phyloP scores from a whole-genome alignment of 2,888 invertebrate species.

The Agonopterix alstromeriana region DNA sequence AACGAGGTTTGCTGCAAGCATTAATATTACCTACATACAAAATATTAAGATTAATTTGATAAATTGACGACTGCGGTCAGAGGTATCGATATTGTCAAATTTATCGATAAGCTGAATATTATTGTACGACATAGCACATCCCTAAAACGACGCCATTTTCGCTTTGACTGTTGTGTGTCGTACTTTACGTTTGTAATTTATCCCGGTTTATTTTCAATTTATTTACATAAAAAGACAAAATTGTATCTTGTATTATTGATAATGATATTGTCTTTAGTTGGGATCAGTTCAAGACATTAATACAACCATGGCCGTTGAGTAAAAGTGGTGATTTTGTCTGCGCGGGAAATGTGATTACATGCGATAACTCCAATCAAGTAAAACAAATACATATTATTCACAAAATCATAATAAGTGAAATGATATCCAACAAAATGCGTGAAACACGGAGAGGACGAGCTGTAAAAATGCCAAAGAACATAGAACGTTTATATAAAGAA shows the following conservation, averaged over 20 bases:
- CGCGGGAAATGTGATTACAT: constrained; percentile 72
- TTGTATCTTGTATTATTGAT: constrained; percentile 1
- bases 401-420: constrained; percentile 16
- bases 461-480: constrained; percentile 48
- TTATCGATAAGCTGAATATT: too few species aligned
- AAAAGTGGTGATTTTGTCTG: constrained; percentile 35
- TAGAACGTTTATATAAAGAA: constrained; percentile 59
- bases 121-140: constrained; percentile 1
- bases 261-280: too few species aligned
- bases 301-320: not conserved
- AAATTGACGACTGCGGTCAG: too few species aligned
- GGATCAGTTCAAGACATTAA: not conserved
- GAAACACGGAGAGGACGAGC: constrained; percentile 42
- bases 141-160: constrained; percentile 13
- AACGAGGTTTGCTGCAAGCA: too few species aligned
- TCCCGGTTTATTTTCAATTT: constrained; percentile 1
- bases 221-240: not conserved
- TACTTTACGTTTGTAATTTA: constrained; percentile 2
- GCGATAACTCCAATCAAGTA: not conserved
- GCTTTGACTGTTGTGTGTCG: constrained; percentile 8
- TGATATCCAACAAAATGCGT: constrained; percentile 57
- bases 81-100: too few species aligned
- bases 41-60: too few species aligned
- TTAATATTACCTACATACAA: too few species aligned
- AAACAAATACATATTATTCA: not conserved